Evolutionary conservation across 2,888 invertebrate genomes (phyloP).

Genomic region (Calameuta idolon): DNA sequence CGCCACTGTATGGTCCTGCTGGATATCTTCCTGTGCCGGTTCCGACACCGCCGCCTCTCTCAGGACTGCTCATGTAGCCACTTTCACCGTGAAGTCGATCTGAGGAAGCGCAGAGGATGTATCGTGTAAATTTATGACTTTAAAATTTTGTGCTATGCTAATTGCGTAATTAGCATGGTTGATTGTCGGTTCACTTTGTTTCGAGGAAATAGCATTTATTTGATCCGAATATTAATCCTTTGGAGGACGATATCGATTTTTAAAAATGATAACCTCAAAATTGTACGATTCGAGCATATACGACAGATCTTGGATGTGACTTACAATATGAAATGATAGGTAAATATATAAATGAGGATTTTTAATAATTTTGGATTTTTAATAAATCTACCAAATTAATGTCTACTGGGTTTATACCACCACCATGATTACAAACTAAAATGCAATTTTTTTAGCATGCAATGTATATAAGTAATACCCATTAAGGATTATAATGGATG

Average conservation of each 20-base stretch:
- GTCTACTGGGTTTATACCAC: slow-evolving; percentile 7
- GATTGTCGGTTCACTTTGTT: background rate
- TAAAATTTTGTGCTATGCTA: background rate
- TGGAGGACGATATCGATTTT: background rate
- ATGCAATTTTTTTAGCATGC: slow-evolving; percentile 1
- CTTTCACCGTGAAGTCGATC: slow-evolving; percentile 70
- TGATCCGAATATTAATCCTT: background rate
- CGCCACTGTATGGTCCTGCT: slow-evolving; percentile 67
- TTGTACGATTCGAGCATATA: background rate
- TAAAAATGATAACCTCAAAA: background rate
- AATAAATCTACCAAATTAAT: slow-evolving; percentile 6
- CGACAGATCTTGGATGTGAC: background rate
- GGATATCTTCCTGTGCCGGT: slow-evolving; percentile 59
- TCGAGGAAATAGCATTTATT: background rate
- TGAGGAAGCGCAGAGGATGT: slow-evolving; percentile 27
- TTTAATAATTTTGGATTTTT: background rate
- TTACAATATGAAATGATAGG: background rate
- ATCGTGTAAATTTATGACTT: background rate
- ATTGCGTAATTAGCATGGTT: background rate
- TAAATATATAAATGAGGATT: background rate
- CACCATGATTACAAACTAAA: slow-evolving; percentile 6
- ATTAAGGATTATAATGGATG: background rate
- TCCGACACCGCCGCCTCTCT: slow-evolving; percentile 72
- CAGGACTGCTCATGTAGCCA: slow-evolving; percentile 91
- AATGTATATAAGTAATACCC: background rate